A percentile compares a stretch with the other conserved stretches of the same genome.
Evolutionary conservation across 2,888 invertebrate genomes (phyloP).

Genomic region (Drosophila parthenogenetica): DNA sequence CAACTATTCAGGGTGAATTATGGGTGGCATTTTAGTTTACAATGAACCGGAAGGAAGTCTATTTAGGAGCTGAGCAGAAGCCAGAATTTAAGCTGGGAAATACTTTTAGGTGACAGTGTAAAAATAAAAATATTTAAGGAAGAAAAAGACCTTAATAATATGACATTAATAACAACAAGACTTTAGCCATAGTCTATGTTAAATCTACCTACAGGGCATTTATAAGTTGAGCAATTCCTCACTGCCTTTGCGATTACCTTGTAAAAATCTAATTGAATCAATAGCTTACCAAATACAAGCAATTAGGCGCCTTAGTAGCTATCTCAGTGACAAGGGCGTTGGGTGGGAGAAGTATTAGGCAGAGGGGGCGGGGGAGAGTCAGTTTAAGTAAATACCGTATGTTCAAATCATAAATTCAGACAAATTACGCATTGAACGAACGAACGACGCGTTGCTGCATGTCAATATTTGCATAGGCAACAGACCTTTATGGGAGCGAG

Average conservation of each 20-base stretch:
- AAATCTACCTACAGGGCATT: neutral
- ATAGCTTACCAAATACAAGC: constrained; percentile 44
- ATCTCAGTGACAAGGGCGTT: constrained; percentile 47
- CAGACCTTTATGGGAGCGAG: neutral
- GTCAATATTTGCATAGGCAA: constrained; percentile 73
- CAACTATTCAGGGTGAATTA: constrained; percentile 66
- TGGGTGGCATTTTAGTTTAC: constrained; percentile 30
- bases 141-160: neutral
- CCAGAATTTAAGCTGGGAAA: neutral
- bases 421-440: constrained; percentile 67
- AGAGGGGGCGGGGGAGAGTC: neutral
- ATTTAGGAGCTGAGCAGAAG: constrained; percentile 31
- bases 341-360: neutral
- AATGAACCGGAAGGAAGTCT: constrained; percentile 36
- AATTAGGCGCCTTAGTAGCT: constrained; percentile 49
- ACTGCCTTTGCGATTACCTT: neutral
- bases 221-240: neutral
- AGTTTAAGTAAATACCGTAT: constrained; percentile 48
- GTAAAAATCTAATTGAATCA: constrained; percentile 35
- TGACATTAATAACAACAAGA: no score
- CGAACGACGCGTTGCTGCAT: constrained; percentile 53
- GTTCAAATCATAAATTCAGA: constrained; percentile 58
- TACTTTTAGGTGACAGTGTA: constrained; percentile 1
- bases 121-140: neutral
- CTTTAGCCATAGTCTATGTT: no score